These are phyloP conservation scores for Dascyllus trimaculatus DNA, from an alignment of 2,113 vertebrate genomes.

Conservation along the genomic window DNA sequence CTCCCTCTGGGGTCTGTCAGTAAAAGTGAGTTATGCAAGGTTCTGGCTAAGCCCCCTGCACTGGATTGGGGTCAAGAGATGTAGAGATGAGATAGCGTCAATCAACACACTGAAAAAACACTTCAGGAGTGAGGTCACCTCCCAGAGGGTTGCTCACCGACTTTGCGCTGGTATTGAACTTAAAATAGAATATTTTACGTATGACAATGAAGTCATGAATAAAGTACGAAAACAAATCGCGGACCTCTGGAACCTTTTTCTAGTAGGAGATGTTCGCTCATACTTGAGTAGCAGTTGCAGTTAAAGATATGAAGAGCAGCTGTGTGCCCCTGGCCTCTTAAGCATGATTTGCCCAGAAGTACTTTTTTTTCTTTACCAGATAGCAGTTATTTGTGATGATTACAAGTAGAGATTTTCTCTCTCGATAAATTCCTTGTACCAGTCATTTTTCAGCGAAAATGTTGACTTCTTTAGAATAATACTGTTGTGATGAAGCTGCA, in stretches of 20 bases:
- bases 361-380: not conserved
- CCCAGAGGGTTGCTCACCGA: conserved; percentile 38
- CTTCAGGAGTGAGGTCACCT: conserved; percentile 64
- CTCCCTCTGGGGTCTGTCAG: conserved; percentile 37
- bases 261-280: not conserved
- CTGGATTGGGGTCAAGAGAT: conserved; percentile 60
- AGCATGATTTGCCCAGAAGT: not conserved
- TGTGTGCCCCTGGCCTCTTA: not conserved
- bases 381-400: not conserved
- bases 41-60: conserved; percentile 46
- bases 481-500: no score
- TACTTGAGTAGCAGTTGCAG: not conserved
- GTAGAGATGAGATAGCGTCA: conserved; percentile 65
- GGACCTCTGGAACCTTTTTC: conserved; percentile 4
- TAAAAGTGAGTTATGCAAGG: conserved; percentile 57
- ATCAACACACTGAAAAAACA: conserved; percentile 57
- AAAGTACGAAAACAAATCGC: conserved; percentile 43
- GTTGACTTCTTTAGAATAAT: no score
- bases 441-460: no score
- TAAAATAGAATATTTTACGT: conserved; percentile 26
- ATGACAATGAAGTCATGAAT: conserved; percentile 36
- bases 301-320: not conserved
- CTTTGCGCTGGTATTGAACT: conserved; percentile 49
- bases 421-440: not conserved
- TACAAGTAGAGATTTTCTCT: not conserved